Evolutionary conservation across 1,140 invertebrate species (phyloP), one percentile per base, ranked within the genome.

Genomic region (Halictus rubicundus): DNA sequence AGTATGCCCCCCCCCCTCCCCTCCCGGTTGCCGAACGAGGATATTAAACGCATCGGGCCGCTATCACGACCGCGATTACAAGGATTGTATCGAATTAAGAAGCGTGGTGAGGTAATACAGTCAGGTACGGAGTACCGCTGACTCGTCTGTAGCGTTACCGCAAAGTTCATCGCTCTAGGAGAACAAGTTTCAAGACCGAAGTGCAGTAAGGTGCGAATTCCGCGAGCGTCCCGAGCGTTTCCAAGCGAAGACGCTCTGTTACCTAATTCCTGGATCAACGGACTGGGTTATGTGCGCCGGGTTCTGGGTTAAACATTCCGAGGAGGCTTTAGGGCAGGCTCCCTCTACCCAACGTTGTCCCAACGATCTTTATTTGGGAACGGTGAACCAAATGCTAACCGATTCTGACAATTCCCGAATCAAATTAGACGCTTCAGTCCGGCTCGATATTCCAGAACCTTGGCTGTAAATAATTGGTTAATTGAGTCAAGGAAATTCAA

Each of bases 131-230:
- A 69, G 68, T 68, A 65, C 46, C 72, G 37, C 65, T 69, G 74
- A 86, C 68, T 80, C 46, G 78, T 49, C 79, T 85, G 61, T 64
- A 81, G 76, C 72, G 81, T 86, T 84, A 74, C 78, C 59, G 74
- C 80, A 85, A 86, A 86, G 84, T 86, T 86, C 84, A 86, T 86
- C 84, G 83, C 84, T 86, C 84, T 80, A 82, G 77, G 81, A 77
- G 80, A 87, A 87, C 85, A 86, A 87, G 85, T 87, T 87, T 85
- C 85, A 70, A 74, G 81, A 82, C 66, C 80, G 84, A 82, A 87
- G 77, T 77, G 80, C 78, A 80, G 83, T 83, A 86, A 86, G 80
- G 85, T 83, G 85, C 84, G 84, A 87, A 86, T 87, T 81, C 84
- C 84, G 75, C 69, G 69, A 79, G 61, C 83, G 39, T 54, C 65